Base-by-base conservation (phyloP, 2,888 invertebrate species). In the Brachyopa scutellaris region DNA sequence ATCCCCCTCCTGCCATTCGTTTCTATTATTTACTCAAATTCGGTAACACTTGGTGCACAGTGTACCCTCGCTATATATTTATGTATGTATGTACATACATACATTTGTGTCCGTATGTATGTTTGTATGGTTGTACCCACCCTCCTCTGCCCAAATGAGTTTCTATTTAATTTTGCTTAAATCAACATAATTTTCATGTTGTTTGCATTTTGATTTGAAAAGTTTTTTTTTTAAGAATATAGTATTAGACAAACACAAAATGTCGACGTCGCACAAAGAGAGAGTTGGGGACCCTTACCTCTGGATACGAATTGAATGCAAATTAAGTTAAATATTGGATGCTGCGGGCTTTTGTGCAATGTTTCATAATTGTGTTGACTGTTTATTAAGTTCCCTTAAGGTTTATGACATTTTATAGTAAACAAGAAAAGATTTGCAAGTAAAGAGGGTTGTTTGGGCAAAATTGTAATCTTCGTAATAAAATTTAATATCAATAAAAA, bases 161-260 rank as follows among this genome's bases (percentile, higher is more conserved):
- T 82, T 72, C 66, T 77, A 82, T 82, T 82, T 82, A 72, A 82
- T 76, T 77, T 82, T 77, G 82, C 82, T 77, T 82, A 77, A 77
- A 82, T 77, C 77, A 82, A 82, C 77, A 82, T 82, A 70, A 82
- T 77, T 82, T 82, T 55, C 82, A 66, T 82, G 70, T 77, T 82
- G 82, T 82, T 82, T 82, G 82, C 77, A 82, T 82, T 82, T 72
- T 72, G 77, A 82, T 82, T 77, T 55, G 77, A 82, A 66, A 57
- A 49, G 38, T 82, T 53, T 77, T 72, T 82, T 62, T 73, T 72
- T 64, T 40, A 42, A 74, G 67, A 69, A 80, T 74, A n/a, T n/a
- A n/a, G n/a, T n/a, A 74, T 80, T 74, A 80, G 57, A 76, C 40
- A 70, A 80, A 80, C 53, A 80, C 6, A 57, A 80, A 76, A 69